Conservation (phyloP, 2,888 invertebrate species). For the Drosophila anomelani region DNA sequence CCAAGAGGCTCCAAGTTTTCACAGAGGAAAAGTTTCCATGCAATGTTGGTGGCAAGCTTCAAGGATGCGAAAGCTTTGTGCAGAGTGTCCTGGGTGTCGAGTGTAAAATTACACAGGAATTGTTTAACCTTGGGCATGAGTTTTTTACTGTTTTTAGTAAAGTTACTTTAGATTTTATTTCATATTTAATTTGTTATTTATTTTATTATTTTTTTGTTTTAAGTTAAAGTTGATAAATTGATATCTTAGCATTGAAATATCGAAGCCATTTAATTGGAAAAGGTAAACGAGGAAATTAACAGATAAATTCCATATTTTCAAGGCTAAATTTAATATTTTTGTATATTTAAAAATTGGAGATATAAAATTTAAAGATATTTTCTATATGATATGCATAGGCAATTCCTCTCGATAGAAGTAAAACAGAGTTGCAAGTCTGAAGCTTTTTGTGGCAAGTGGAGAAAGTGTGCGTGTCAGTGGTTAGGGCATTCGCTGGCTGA, state of each 20-base stretch:
- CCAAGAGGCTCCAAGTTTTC: constrained; percentile 20
- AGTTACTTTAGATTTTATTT: background rate
- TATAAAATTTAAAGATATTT: background rate
- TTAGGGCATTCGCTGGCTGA: constrained; percentile 1
- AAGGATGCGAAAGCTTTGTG: background rate
- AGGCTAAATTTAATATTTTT: background rate
- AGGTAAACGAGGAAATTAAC: too few relatives aligned
- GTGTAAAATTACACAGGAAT: background rate
- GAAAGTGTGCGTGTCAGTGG: background rate
- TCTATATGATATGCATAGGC: background rate
- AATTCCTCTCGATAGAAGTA: background rate
- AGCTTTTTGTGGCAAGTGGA: background rate
- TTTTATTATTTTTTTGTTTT: too few relatives aligned
- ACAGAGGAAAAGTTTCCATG: background rate
- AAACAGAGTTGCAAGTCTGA: background rate
- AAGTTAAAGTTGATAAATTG: background rate
- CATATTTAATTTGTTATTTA: background rate
- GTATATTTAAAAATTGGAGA: background rate
- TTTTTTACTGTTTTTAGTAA: background rate
- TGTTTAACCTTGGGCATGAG: too few relatives aligned
- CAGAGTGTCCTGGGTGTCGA: background rate
- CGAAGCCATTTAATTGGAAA: background rate
- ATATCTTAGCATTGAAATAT: background rate
- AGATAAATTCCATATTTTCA: too few relatives aligned
- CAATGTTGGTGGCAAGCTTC: background rate